Conservation (phyloP, 35 echinoderm and acorn worm species). For the Acanthaster planci region DNA sequence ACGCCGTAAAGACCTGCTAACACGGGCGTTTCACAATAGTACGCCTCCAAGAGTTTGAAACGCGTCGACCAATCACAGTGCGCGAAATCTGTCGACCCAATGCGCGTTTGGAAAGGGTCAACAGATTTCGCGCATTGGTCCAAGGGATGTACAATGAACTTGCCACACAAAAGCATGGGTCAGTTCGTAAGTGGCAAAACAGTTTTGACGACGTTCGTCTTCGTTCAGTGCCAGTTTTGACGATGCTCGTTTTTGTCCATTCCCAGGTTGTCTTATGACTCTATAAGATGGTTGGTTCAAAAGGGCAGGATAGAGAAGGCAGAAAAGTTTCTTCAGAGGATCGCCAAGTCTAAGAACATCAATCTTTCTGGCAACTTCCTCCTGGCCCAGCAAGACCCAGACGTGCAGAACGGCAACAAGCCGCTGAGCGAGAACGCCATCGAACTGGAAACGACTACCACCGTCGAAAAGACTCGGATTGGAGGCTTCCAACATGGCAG, state of each 20-base stretch:
- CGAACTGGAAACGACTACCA: neutral
- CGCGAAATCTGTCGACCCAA: no score
- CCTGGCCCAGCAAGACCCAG: neutral
- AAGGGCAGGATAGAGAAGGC: slow-evolving; percentile 44
- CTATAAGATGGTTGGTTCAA: slow-evolving; percentile 36
- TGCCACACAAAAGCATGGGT: no score
- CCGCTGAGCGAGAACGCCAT: neutral
- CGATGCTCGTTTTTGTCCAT: neutral
- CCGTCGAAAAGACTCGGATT: neutral
- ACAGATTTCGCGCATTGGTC: no score
- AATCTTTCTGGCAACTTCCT: neutral
- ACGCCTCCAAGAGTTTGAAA: no score
- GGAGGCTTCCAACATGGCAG: neutral
- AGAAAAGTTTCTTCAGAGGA: slow-evolving; percentile 47
- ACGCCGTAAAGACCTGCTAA: no score
- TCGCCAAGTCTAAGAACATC: slow-evolving; percentile 71
- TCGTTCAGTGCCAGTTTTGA: no score
- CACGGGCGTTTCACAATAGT: no score
- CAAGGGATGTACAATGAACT: no score
- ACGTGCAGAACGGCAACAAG: neutral
- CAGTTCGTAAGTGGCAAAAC: no score
- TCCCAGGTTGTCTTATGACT: slow-evolving; percentile 6
- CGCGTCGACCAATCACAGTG: no score
- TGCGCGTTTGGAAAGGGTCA: no score
- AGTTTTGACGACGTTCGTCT: no score